Evolutionary conservation across 2,113 vertebrate species (phyloP), one percentile per base, ranked within the genome.

Genomic region (Nyctereutes procyonoides): DNA sequence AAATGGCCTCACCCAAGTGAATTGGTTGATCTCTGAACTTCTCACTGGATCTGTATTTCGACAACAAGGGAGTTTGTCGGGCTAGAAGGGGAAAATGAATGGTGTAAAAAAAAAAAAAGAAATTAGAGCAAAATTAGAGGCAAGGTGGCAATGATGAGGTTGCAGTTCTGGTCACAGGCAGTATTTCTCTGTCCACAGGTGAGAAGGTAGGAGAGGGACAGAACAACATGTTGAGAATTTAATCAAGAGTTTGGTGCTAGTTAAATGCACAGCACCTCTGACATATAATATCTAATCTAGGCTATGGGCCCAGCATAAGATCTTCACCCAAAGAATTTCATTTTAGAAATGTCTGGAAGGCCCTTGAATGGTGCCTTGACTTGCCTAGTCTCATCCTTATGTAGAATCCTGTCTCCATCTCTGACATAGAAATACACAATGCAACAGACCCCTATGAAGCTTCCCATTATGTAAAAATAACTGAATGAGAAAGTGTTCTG

Each of bases 71-170:
- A 92, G 51, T 82, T 90, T 30, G 1, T 58, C 48, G 32, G 26
- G 3, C 48, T 58, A 17, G 38, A 76, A 94, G 65, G 79, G 51
- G 69, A 56, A 38, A 38, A 55, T 28, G 22, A 67, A 30, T 14
- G 15, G 53, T 53, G 16, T 0, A 8, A 43, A 53, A 38, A 62
- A 63, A 28, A 8, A 83, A 73, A 30, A 51, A 30, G 69, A 81
- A 51, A 51, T 87, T 5, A 71, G 81, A 89, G 22, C 8, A 69
- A 60, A 55, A 32, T 35, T 55, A 9, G 60, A 88, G 26, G 77
- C n/a, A 1, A 7, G 2, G 1, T 9, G 55, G n/a, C 58, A 17
- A 35, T 0, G 43, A 43, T 3, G 12, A 71, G 69, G 24, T 22
- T 63, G 15, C 12, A 55, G 1, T 32, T 71, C 60, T 26, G 15